A percentile compares a stretch with the other conserved stretches of the same genome.
These are phyloP conservation scores for Brienomyrus brachyistius DNA, from an alignment of 2,113 vertebrate genomes.

Conservation along the genomic window DNA sequence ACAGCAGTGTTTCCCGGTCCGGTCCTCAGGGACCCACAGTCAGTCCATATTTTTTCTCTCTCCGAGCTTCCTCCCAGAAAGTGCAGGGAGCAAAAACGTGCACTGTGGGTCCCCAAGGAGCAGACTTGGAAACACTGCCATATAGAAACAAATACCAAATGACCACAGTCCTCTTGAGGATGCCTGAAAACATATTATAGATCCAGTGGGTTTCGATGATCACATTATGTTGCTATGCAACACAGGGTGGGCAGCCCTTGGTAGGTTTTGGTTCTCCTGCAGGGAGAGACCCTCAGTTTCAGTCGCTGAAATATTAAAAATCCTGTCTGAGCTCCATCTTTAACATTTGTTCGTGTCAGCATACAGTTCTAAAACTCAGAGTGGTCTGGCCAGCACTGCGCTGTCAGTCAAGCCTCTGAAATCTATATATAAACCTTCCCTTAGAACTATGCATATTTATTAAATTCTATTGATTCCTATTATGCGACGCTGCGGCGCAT, in stretches of 20 bases:
- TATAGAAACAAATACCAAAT: background rate
- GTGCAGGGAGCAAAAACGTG: background rate
- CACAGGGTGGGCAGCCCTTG: constrained; percentile 51
- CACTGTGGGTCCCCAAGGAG: background rate
- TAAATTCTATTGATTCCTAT: background rate
- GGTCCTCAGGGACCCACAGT: too few species aligned
- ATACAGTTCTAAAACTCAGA: background rate
- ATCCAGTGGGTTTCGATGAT: constrained; percentile 40
- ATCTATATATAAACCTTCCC: background rate
- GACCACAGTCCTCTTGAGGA: constrained; percentile 30
- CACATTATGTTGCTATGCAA: constrained; percentile 59
- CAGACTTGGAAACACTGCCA: background rate
- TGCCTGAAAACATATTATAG: constrained; percentile 37
- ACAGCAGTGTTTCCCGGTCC: background rate
- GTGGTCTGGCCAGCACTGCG: background rate
- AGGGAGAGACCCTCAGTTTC: constrained; percentile 45
- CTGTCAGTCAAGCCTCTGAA: background rate
- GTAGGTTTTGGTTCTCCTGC: constrained; percentile 29
- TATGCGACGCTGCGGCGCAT: background rate
- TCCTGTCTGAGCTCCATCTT: constrained; percentile 25
- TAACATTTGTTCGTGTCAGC: background rate
- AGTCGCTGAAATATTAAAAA: constrained; percentile 40
- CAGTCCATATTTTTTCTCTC: background rate
- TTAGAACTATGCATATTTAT: background rate
- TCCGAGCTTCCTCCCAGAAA: background rate